A percentile compares a stretch with the other conserved stretches of the same genome.
phyloP scores from a whole-genome alignment of 2,797 vertebrate genomes.

The Clarias platycephalus region DNA sequence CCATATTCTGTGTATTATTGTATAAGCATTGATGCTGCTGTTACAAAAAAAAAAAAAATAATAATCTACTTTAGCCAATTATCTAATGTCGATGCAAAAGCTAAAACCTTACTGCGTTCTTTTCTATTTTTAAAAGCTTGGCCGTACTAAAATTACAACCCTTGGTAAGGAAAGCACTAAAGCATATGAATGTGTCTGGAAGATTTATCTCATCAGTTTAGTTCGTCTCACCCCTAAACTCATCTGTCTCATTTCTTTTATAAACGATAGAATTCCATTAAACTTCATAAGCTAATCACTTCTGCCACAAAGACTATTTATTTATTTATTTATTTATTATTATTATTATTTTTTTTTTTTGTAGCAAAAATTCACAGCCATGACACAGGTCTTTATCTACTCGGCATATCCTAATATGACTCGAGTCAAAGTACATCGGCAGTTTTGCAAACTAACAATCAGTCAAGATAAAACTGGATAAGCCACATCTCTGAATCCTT shows the following conservation, averaged over 20 bases:
- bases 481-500: conserved; percentile 13
- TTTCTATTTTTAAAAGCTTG: background rate
- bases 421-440: background rate
- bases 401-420: background rate
- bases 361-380: background rate
- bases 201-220: conserved; percentile 54
- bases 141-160: background rate
- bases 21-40: background rate
- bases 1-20: background rate
- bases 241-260: conserved; percentile 21
- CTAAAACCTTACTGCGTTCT: background rate
- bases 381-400: background rate
- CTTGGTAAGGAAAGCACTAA: conserved; percentile 46
- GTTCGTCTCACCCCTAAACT: conserved; percentile 21
- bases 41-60: background rate
- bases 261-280: conserved; percentile 37
- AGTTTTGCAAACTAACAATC: background rate
- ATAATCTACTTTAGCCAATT: background rate
- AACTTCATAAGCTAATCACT: conserved; percentile 12
- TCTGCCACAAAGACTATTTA: too few relatives aligned
- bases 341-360: background rate
- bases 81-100: background rate
- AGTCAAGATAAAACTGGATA: conserved; percentile 11
- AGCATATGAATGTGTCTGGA: conserved; percentile 59
- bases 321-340: background rate